Percentiles rank a stretch among this genome's conserved stretches.
phyloP scores from a whole-genome alignment of 2,113 vertebrate genomes.

The Dryoscopus gambensis region DNA sequence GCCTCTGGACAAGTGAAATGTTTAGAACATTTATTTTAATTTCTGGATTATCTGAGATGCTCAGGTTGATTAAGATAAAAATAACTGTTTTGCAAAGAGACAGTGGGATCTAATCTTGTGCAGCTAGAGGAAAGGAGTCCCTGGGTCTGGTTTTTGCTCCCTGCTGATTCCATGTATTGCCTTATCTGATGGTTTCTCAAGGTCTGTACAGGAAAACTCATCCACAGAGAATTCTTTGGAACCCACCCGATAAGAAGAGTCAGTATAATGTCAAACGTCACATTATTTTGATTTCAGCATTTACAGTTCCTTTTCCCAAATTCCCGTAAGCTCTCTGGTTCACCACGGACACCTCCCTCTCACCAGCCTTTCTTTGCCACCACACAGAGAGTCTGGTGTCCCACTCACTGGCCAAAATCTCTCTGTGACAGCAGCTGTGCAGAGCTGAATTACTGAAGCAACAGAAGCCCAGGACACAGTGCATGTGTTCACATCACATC shows the following conservation, averaged over 20 bases:
- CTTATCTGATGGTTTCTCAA: background rate
- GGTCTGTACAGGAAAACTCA: background rate
- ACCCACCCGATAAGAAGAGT: accelerated
- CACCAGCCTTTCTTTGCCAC: background rate
- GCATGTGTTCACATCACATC: background rate
- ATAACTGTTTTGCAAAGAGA: background rate
- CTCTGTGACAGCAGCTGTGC: background rate
- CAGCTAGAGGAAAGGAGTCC: background rate
- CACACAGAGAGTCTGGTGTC: background rate
- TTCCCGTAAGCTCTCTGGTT: background rate
- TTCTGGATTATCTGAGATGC: background rate
- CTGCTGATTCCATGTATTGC: background rate
- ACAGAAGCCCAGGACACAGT: background rate
- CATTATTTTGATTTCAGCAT: background rate
- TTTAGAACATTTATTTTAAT: background rate
- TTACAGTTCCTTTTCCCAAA: background rate
- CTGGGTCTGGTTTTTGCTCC: background rate
- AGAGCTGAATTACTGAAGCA: background rate
- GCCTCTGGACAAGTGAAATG: background rate
- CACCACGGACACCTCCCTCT: background rate
- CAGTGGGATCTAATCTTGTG: background rate
- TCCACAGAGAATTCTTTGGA: background rate
- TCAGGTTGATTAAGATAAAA: background rate
- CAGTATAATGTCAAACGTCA: background rate
- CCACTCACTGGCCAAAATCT: background rate